Conservation (phyloP, 2,113 vertebrate species). For the Callipepla californica region DNA sequence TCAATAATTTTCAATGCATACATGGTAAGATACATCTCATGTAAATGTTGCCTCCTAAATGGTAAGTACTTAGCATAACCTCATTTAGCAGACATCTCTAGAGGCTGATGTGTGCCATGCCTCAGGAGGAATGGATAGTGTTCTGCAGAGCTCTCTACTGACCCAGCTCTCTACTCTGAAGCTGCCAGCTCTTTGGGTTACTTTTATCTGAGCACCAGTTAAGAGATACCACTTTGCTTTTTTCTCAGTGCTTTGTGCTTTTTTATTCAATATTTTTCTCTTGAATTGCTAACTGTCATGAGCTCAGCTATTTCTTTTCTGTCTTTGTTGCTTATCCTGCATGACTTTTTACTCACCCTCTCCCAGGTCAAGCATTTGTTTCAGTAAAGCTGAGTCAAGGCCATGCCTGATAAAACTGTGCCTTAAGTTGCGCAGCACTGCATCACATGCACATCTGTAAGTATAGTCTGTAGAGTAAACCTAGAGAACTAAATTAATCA, state of each 20-base stretch:
- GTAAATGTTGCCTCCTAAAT: background rate
- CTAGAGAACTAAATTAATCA: background rate
- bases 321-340: background rate
- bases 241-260: background rate
- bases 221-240: background rate
- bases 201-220: background rate
- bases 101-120: background rate
- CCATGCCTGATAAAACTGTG: background rate
- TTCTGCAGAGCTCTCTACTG: background rate
- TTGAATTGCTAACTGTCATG: background rate
- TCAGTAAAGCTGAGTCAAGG: background rate
- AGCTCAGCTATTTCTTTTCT: background rate
- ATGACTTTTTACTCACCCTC: background rate
- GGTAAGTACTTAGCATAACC: background rate
- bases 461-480: background rate
- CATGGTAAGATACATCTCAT: fast-evolving
- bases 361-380: background rate
- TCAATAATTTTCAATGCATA: background rate
- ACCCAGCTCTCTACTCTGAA: background rate
- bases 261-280: background rate
- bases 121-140: background rate
- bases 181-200: background rate
- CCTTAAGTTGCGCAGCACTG: background rate
- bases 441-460: background rate
- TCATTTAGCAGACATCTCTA: background rate